Evolutionary conservation across 2,888 invertebrate genomes (phyloP), one percentile per base, ranked within the genome.

Genomic region (Sepioteuthis lessoniana): DNA sequence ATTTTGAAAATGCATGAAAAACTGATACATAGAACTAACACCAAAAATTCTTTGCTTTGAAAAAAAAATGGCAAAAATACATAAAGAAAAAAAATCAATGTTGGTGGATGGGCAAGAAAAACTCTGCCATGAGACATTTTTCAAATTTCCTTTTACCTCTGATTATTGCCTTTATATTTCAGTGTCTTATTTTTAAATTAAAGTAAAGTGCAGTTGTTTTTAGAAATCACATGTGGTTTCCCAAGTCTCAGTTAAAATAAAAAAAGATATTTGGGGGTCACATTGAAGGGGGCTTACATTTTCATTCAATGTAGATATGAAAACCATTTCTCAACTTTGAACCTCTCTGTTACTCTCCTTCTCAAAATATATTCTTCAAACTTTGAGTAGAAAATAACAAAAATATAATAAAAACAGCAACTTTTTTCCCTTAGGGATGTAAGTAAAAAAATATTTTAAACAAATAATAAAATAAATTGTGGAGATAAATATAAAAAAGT

Each of bases 171-270:
- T 55, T 55, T 55, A 25, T 55, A 55, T 55, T 55, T 55, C 55
- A 55, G 1, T 76, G n/a, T 76, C n/a, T 76, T 76, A n/a, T 35
- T 76, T 76, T 76, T 76, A n/a, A n/a, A 35, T 76, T 76, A 76
- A 76, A 76, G n/a, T 76, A 76, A 76, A 76, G 76, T 76, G 76
- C 76, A 76, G n/a, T 76, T 76, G 76, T 76, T 76, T n/a, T 76
- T 76, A 76, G 16, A 76, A 76, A 76, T 76, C n/a, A 76, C n/a
- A 76, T 76, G 76, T n/a, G n/a, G n/a, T 76, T 76, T n/a, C 76
- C n/a, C 76, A 76, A 35, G 76, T 76, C n/a, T 76, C n/a, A n/a
- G n/a, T n/a, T 3, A 76, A 76, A 76, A 76, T n/a, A 76, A 35
- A 16, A 0, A n/a, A n/a, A 10, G 42, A 42, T 42, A 42, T 42